Base-by-base conservation (phyloP, 2,888 invertebrate species). In the Sialis lutaria region DNA sequence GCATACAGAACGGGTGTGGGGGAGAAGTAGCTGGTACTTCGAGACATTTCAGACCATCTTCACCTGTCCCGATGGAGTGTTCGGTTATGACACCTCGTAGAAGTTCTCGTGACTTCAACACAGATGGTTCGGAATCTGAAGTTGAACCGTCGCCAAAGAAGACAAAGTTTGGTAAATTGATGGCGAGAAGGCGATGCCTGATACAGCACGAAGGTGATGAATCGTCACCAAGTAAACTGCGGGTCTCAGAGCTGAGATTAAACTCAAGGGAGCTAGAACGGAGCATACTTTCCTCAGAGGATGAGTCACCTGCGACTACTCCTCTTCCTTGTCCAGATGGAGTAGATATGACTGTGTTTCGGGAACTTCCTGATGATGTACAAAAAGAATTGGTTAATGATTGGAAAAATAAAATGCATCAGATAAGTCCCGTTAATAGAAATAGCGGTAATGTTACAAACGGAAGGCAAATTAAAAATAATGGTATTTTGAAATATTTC, bases 71-170 rank as follows among this genome's bases (percentile, higher is more conserved):
- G 6, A 56, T 56, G 55, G 57, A 57, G 33, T 52, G 44, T 40
- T 49, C 50, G 6, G 40, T 48, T 10, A 42, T 41, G 13, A 45
- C 48, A 33, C 47, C 42, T 13, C 47, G 52, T 51, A 70, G 64
- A 6, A 69, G 62, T 58, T 59, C 40, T 56, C 72, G 61, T 61
- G 69, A 69, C 54, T 67, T 68, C 2, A 70, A 68, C 39, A 70
- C 76, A 7, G 78, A 78, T 56, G 71, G 76, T 35, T 76, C 75
- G 0, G 79, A 79, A 60, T 73, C 68, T 9, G 83, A 84, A 63
- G 68, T 78, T 4, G 83, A 82, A 58, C 84, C 83, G 1, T 77
- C 80, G 5, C 79, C 82, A n/a, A 84, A 85, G 62, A 83, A 83
- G 60, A 75, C 74, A 42, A 69, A 67, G 55, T 55, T 65, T 6